phyloP scores from a whole-genome alignment of 37 sponge, comb jelly and placozoan species.

The Agelas oroides region DNA sequence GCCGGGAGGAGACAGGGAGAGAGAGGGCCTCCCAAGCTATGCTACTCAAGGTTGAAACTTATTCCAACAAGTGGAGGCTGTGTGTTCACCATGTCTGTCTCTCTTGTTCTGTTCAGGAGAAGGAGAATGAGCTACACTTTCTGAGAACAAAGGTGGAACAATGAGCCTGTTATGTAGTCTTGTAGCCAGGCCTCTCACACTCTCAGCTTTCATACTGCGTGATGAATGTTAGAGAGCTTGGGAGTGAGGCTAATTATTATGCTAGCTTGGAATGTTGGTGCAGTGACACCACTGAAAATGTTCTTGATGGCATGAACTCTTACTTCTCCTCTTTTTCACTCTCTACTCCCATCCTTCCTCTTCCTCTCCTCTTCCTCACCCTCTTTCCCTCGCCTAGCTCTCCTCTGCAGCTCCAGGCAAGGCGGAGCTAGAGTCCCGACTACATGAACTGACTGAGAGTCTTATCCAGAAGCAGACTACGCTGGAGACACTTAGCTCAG shows the following conservation, averaged over 20 bases:
- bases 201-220: too few species aligned
- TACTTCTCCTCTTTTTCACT: not conserved
- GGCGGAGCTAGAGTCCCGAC: slow-evolving; percentile 65
- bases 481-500: slow-evolving; percentile 83
- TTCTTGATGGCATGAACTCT: too few species aligned
- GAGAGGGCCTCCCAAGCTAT: slow-evolving; percentile 12
- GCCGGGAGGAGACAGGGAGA: slow-evolving; percentile 13
- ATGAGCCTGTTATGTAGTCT: too few species aligned
- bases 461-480: slow-evolving; percentile 86
- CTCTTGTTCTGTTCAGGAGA: not conserved
- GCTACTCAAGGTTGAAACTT: slow-evolving; percentile 21
- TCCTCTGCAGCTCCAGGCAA: slow-evolving; percentile 9
- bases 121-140: slow-evolving; percentile 18
- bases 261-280: too few species aligned
- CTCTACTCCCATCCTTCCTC: not conserved
- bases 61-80: too few species aligned
- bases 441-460: slow-evolving; percentile 85
- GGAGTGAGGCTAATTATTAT: too few species aligned
- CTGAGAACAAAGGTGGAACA: slow-evolving; percentile 28
- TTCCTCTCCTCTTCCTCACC: not conserved
- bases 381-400: not conserved
- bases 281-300: too few species aligned
- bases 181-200: too few species aligned
- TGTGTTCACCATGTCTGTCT: not conserved
- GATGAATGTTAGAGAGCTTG: too few species aligned